Conservation (phyloP, 1,140 invertebrate species). For the Telenomus remus region DNA sequence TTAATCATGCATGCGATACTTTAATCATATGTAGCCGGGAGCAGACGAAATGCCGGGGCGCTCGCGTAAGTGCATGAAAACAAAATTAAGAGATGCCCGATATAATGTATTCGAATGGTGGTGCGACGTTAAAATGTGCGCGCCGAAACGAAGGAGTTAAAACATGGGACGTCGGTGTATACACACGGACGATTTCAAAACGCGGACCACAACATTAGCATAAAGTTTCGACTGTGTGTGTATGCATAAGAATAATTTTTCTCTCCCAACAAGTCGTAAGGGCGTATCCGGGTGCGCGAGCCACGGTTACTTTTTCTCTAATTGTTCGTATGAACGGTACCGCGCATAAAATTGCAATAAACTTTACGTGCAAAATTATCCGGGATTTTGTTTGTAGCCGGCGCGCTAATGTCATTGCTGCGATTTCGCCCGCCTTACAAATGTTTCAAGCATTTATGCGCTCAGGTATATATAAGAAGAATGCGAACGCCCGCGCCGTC, state of each 20-base stretch:
- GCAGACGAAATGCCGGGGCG: slow-evolving; percentile 43
- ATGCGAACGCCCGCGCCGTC: slow-evolving; percentile 22
- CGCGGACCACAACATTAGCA: slow-evolving; percentile 72
- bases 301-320: slow-evolving; percentile 64
- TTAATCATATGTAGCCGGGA: slow-evolving; percentile 49
- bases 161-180: slow-evolving; percentile 62
- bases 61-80: slow-evolving; percentile 50
- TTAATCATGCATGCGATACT: slow-evolving; percentile 51
- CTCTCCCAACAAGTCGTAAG: slow-evolving; percentile 39
- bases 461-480: slow-evolving; percentile 31
- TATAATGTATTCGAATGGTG: slow-evolving; percentile 68
- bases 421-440: slow-evolving; percentile 52
- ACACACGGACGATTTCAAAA: slow-evolving; percentile 70
- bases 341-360: slow-evolving; percentile 74
- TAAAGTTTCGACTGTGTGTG: slow-evolving; percentile 67
- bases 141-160: slow-evolving; percentile 52
- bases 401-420: slow-evolving; percentile 30
- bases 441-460: slow-evolving; percentile 52
- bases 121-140: slow-evolving; percentile 52
- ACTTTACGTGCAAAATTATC: slow-evolving; percentile 59
- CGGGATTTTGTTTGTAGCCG: slow-evolving; percentile 43
- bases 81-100: slow-evolving; percentile 66
- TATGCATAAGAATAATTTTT: slow-evolving; percentile 74
- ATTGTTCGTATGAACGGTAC: slow-evolving; percentile 70
- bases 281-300: slow-evolving; percentile 41